Evolutionary conservation across 2,797 vertebrate species (phyloP).

Genomic region (Schizopygopsis malacanthus): DNA sequence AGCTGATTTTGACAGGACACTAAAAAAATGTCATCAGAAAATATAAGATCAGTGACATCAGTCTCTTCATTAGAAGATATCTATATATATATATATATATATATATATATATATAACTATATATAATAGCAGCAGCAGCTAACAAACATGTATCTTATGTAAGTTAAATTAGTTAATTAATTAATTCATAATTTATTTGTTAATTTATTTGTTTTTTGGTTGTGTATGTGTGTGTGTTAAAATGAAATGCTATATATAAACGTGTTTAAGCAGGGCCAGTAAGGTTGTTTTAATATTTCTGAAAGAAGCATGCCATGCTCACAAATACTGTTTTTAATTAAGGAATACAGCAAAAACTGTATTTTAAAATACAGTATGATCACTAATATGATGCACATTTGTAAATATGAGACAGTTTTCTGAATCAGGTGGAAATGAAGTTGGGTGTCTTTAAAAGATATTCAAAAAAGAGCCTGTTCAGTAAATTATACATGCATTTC

Average conservation of each 20-base stretch:
- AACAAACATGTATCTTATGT: no score
- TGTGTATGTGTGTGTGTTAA: neutral
- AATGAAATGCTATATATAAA: neutral
- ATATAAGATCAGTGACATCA: slow-evolving; percentile 10
- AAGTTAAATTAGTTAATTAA: neutral
- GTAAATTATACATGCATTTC: neutral
- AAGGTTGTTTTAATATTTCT: neutral
- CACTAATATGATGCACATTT: neutral
- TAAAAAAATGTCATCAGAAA: slow-evolving; percentile 38
- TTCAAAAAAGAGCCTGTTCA: neutral
- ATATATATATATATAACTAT: neutral
- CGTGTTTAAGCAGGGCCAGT: neutral
- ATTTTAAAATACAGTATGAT: neutral
- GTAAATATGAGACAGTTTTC: neutral
- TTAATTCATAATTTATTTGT: no score
- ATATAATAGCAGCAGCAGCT: neutral
- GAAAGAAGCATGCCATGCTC: neutral
- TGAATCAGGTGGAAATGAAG: neutral
- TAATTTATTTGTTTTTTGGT: no score
- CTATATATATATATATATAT: no score
- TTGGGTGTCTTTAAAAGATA: no score
- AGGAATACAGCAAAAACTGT: neutral
- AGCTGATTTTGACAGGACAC: slow-evolving; percentile 25
- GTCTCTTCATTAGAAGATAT: neutral
- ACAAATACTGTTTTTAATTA: neutral